Evolutionary conservation across 2,797 vertebrate species (phyloP).

Genomic region (Coluber constrictor): DNA sequence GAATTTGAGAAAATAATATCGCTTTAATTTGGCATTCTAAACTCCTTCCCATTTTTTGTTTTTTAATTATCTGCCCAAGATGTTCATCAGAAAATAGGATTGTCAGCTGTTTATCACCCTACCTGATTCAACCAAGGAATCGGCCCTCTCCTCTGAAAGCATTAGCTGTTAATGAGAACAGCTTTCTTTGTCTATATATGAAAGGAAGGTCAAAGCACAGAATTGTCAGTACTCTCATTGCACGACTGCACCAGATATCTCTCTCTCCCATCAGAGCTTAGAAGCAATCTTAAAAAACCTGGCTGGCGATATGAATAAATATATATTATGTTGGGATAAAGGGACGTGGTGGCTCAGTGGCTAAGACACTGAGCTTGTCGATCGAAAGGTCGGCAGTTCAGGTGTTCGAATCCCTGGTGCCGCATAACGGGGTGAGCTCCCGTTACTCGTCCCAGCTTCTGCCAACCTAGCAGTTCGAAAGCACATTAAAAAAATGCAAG

Average conservation of each 20-base stretch:
- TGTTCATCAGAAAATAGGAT: background rate
- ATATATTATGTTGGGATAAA: no score
- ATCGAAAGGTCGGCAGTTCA: no score
- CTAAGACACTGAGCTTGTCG: no score
- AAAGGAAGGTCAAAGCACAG: background rate
- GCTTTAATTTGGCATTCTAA: constrained; percentile 40
- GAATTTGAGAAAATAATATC: constrained; percentile 47
- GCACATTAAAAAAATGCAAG: no score
- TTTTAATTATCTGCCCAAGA: background rate
- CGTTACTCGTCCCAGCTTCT: no score
- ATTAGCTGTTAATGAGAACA: background rate
- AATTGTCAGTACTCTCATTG: background rate
- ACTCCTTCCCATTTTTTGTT: background rate
- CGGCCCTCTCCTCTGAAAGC: background rate
- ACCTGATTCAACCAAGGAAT: background rate
- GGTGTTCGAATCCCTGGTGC: no score
- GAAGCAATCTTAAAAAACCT: background rate
- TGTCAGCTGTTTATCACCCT: constrained; percentile 12
- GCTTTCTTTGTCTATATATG: background rate
- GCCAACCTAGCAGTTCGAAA: no score
- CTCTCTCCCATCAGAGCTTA: background rate
- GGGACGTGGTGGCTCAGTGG: no score
- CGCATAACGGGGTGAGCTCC: no score
- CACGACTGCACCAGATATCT: no score
- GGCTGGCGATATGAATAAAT: background rate